These are phyloP conservation scores for Characodon lateralis DNA, from an alignment of 2,797 vertebrate genomes.

Conservation along the genomic window DNA sequence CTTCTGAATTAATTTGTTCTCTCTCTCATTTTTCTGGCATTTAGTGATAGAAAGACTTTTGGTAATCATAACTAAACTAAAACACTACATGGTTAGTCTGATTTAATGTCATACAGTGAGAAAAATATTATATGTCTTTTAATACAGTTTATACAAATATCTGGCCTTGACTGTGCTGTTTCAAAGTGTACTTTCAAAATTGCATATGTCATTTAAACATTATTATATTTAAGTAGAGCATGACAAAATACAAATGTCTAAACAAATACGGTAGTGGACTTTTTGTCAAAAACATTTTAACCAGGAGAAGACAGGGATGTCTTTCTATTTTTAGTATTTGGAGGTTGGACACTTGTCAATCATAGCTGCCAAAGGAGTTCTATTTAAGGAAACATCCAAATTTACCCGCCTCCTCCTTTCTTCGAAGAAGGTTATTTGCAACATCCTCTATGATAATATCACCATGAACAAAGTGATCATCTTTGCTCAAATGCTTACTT, in stretches of 20 bases:
- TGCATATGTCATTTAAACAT: no score
- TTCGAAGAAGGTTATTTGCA: constrained; percentile 41
- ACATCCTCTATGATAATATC: constrained; percentile 37
- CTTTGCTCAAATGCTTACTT: neutral
- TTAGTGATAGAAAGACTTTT: neutral
- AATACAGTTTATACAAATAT: neutral
- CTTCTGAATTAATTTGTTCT: neutral
- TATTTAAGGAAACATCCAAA: constrained; percentile 2
- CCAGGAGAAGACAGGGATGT: neutral
- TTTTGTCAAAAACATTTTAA: neutral
- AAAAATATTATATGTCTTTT: neutral
- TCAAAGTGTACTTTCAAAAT: neutral
- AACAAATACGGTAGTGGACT: neutral
- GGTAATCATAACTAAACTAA: neutral
- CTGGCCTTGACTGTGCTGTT: neutral
- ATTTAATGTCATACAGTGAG: neutral
- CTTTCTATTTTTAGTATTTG: neutral
- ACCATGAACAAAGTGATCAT: neutral
- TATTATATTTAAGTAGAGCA: neutral
- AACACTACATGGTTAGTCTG: neutral
- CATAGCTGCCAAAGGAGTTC: neutral
- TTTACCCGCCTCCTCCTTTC: neutral
- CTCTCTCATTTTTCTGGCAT: neutral
- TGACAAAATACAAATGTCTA: no score
- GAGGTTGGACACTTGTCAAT: neutral